Percentiles rank a stretch among this genome's conserved stretches.
Evolutionary conservation across 2,113 vertebrate species (phyloP).

Genomic region (zebrafish (Danio rerio)): DNA sequence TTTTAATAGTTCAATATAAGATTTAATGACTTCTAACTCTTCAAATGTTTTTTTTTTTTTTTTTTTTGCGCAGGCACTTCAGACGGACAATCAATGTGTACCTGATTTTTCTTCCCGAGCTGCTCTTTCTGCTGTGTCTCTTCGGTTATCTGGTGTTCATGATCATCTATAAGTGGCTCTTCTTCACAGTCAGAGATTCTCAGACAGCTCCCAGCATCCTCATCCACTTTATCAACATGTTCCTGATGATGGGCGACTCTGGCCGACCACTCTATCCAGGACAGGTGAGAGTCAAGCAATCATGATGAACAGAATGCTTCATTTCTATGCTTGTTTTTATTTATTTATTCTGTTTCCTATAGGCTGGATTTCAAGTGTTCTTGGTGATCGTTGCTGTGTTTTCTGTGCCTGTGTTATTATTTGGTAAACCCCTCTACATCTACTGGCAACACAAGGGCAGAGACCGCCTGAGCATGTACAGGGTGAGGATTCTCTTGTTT

Average conservation of each 20-base stretch:
- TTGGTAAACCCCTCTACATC: constrained; percentile 93
- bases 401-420: constrained; percentile 88
- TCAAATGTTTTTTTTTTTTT: not conserved
- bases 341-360: constrained; percentile 21
- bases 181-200: constrained; percentile 79
- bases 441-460: constrained; percentile 87
- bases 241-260: constrained; percentile 80
- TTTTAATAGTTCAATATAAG: not conserved
- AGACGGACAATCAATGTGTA: constrained; percentile 86
- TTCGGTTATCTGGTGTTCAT: constrained; percentile 97
- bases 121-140: constrained; percentile 92
- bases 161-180: constrained; percentile 95
- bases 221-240: constrained; percentile 98
- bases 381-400: constrained; percentile 83
- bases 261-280: constrained; percentile 78
- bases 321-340: not conserved
- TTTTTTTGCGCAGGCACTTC: constrained; percentile 47
- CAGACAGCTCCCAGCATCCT: constrained; percentile 89
- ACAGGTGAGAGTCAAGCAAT: constrained; percentile 79
- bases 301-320: too few species aligned
- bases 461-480: constrained; percentile 81
- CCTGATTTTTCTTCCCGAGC: constrained; percentile 90
- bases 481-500: constrained; percentile 75
- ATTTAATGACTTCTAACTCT: not conserved
- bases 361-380: constrained; percentile 86